These are phyloP conservation scores for Poecilus cupreus DNA, from an alignment of 2,888 invertebrate species.

Conservation along the genomic window DNA sequence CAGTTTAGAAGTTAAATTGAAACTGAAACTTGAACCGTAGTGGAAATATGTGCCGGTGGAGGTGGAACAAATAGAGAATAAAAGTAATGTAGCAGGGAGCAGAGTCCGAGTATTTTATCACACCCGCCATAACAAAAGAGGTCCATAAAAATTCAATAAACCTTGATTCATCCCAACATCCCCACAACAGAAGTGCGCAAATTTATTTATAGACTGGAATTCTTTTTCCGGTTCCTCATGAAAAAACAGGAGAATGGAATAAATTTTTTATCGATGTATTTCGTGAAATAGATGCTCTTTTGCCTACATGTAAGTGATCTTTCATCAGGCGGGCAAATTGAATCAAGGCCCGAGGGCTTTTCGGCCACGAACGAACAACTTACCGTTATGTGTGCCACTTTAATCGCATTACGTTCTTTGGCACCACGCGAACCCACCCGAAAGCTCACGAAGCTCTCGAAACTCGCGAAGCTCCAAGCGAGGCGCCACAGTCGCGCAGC, in stretches of 20 bases:
- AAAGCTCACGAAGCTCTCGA: background rate
- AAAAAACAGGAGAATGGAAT: background rate
- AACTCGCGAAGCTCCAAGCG: background rate
- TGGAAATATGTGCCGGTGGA: too few species aligned
- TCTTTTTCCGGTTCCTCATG: background rate
- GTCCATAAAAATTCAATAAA: too few species aligned
- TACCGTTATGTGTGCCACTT: constrained; percentile 37
- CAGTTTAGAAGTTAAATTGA: too few species aligned
- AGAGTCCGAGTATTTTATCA: too few species aligned
- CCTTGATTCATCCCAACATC: too few species aligned
- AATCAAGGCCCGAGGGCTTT: constrained; percentile 29
- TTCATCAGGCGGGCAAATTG: constrained; percentile 39
- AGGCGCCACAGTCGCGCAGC: background rate
- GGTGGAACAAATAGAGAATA: too few species aligned
- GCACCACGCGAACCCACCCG: background rate
- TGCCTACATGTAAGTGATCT: constrained; percentile 36
- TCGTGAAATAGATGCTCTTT: constrained; percentile 3
- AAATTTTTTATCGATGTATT: constrained; percentile 21
- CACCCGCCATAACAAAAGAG: too few species aligned
- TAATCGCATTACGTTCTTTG: constrained; percentile 49
- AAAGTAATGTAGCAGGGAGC: too few species aligned
- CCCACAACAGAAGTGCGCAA: too few species aligned
- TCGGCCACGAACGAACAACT: background rate
- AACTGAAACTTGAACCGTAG: too few species aligned
- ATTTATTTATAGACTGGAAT: background rate